A percentile compares a stretch with the other conserved stretches of the same genome.
These are phyloP conservation scores for Geococcyx californianus DNA, from an alignment of 2,113 vertebrate genomes.

Conservation along the genomic window DNA sequence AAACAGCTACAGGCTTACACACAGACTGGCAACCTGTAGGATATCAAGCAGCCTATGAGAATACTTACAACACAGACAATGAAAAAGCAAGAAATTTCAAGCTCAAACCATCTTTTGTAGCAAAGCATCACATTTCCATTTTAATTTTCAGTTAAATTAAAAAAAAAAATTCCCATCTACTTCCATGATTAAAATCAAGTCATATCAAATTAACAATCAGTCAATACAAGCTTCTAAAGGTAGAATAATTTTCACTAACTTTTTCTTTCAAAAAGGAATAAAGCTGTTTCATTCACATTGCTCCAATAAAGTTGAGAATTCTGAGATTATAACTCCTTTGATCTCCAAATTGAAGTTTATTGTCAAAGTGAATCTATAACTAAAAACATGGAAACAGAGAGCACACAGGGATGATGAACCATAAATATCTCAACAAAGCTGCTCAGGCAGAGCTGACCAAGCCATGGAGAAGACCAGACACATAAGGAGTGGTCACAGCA, in stretches of 20 bases:
- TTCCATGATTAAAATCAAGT: background rate
- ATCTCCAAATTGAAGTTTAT: background rate
- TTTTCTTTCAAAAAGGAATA: background rate
- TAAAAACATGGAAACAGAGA: background rate
- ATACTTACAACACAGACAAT: background rate
- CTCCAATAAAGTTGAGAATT: background rate
- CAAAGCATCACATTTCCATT: background rate
- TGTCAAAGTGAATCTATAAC: background rate
- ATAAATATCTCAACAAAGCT: background rate
- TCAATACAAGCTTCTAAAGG: background rate
- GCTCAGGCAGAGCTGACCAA: background rate
- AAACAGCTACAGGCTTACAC: background rate
- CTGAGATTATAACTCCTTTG: background rate
- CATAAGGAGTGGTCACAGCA: rapidly evolving
- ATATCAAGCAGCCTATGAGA: background rate
- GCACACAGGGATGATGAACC: background rate
- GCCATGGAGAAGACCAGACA: background rate
- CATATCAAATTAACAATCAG: background rate
- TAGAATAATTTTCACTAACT: background rate
- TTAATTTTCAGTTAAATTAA: background rate
- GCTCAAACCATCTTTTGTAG: background rate
- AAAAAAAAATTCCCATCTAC: background rate
- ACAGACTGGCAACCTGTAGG: background rate
- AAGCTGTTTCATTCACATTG: background rate
- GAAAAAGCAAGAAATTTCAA: background rate